Base-by-base conservation (phyloP, 2,113 vertebrate genomes). In the Nycticebus coucang region DNA sequence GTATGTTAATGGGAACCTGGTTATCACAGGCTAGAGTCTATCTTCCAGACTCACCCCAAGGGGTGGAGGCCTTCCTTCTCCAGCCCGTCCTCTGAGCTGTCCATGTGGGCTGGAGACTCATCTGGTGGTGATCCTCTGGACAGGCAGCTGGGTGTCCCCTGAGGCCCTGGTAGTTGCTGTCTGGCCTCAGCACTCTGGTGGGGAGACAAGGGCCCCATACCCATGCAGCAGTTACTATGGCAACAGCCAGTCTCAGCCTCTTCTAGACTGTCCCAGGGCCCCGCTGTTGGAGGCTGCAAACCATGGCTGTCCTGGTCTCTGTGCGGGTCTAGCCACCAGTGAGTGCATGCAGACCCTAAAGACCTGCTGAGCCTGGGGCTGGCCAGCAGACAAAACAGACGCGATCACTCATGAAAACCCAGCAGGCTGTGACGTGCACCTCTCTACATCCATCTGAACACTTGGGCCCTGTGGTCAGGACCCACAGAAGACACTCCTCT, bases 201-300 rank as follows among this genome's bases (percentile, higher is more conserved):
- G 30, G 53, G 57, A 93, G 35, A 9, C 33, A 15, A 10, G 81
- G 11, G 3, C 4, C 0, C 0, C 4, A 0, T 22, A 55, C 11
- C 62, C 1, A 14, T 14, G 69, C 2, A 0, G 17, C 53, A 26
- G 88, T 93, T 87, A 64, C 89, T 81, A 28, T 81, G 86, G 77
- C 55, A 95, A 90, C 55, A 83, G 92, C 60, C 74, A 69, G 87
- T 19, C 18, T 33, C 89, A 55, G 85, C 60, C 85, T 77, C 62
- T 62, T 55, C 57, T 4, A 55, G 80, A 55, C 35, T 30, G 35
- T 60, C 79, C 33, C 7, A 6, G 13, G 81, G 14, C 41, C 28
- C 81, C 21, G 12, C 50, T 59, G 12, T 41, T 0, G 0, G 68
- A 2, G 4, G 41, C 81, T 33, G 24, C 62, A 55, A 93, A 37